A percentile compares a stretch with the other conserved stretches of the same genome.
phyloP scores from a whole-genome alignment of 2,113 vertebrate species.

The Atherinomorus stipes region DNA sequence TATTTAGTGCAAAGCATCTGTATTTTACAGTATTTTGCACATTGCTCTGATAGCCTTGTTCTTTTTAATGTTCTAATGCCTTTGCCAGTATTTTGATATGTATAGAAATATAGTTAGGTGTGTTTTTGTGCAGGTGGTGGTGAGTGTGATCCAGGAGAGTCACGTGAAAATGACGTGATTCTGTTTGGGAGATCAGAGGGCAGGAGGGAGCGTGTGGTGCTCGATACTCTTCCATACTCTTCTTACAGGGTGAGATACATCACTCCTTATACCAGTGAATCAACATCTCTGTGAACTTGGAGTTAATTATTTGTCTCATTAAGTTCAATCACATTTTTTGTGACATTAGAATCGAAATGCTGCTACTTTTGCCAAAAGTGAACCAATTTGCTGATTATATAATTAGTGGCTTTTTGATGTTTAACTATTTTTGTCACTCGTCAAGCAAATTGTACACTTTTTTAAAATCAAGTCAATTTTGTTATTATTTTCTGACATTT shows the following conservation, averaged over 20 bases:
- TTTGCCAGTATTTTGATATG: not conserved
- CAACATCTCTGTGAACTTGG: not conserved
- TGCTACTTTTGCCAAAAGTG: not conserved
- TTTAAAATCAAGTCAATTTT: not conserved
- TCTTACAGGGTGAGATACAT: conserved; percentile 89
- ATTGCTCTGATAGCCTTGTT: no score
- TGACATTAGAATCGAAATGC: not conserved
- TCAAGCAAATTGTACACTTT: conserved; percentile 3
- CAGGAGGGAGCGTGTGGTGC: conserved; percentile 86
- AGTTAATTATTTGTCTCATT: not conserved
- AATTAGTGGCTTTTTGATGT: conserved; percentile 8
- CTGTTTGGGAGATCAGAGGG: conserved; percentile 91
- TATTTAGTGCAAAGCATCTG: not conserved
- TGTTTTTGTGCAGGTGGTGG: conserved; percentile 84
- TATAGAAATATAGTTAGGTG: not conserved
- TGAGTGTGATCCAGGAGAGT: conserved; percentile 91
- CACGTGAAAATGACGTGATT: conserved; percentile 90
- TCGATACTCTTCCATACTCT: conserved; percentile 91
- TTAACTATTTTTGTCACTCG: not conserved
- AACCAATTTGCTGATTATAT: not conserved
- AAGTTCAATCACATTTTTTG: not conserved
- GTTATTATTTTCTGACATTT: not conserved
- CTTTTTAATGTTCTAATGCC: no score
- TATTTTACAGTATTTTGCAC: not conserved
- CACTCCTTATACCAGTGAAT: not conserved